Conservation (phyloP, 2,888 invertebrate genomes). For the Chloroclystis v-ata region DNA sequence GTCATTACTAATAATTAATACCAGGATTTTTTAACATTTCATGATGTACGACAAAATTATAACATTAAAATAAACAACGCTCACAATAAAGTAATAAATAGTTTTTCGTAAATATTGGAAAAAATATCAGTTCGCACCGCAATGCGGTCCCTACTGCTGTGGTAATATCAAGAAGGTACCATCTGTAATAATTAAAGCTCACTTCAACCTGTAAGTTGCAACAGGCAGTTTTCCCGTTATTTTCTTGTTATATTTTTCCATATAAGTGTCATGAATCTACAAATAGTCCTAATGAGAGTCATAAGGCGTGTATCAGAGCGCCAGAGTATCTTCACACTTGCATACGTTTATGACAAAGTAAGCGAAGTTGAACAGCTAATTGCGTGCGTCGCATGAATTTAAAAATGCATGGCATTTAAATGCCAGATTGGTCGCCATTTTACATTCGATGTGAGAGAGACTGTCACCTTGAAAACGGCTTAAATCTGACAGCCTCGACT, state of each 20-base stretch:
- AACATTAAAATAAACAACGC: too few relatives aligned
- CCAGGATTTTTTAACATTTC: too few relatives aligned
- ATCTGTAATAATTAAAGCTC: too few relatives aligned
- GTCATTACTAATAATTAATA: too few relatives aligned
- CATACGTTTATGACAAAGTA: slow-evolving; percentile 68
- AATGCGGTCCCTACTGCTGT: too few relatives aligned
- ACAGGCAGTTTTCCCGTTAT: too few relatives aligned
- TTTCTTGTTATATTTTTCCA: background rate
- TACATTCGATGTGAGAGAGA: slow-evolving; percentile 66
- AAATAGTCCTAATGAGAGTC: slow-evolving; percentile 44
- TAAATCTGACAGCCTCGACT: slow-evolving; percentile 77
- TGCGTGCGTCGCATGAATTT: slow-evolving; percentile 70
- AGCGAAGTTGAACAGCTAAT: slow-evolving; percentile 72
- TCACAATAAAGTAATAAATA: too few relatives aligned
- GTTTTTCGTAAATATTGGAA: too few relatives aligned
- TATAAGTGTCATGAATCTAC: background rate
- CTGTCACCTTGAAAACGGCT: slow-evolving; percentile 75
- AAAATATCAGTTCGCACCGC: too few relatives aligned
- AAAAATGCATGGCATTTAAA: slow-evolving; percentile 78
- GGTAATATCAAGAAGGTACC: too few relatives aligned
- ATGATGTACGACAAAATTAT: too few relatives aligned
- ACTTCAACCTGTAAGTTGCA: too few relatives aligned
- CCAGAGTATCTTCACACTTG: slow-evolving; percentile 53
- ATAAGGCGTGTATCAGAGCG: slow-evolving; percentile 55
- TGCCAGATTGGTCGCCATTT: slow-evolving; percentile 74